A percentile compares a stretch with the other conserved stretches of the same genome.
These are phyloP conservation scores for Chionomys nivalis DNA, from an alignment of 2,113 vertebrate genomes.

Conservation along the genomic window DNA sequence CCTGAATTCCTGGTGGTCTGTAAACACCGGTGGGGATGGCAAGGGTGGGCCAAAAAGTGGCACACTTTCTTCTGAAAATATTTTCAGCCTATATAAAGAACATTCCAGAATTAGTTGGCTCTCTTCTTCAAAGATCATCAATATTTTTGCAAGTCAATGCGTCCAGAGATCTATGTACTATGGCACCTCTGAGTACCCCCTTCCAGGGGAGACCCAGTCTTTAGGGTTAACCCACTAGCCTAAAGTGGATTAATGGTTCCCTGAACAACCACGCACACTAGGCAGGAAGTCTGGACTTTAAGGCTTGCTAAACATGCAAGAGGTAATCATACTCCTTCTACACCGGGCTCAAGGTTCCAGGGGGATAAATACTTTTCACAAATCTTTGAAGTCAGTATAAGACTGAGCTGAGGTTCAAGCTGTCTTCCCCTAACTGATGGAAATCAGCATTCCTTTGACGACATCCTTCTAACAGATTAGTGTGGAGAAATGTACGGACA, in stretches of 20 bases:
- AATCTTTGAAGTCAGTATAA: not conserved
- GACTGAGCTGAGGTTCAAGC: not conserved
- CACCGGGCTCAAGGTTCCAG: not conserved
- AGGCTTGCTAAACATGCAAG: not conserved
- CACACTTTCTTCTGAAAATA: slow-evolving; percentile 99
- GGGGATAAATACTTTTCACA: not conserved
- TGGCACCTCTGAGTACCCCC: not conserved
- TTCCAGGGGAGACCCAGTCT: not conserved
- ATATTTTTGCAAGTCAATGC: not conserved
- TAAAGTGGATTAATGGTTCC: not conserved
- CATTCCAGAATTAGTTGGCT: slow-evolving; percentile 47
- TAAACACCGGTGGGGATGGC: slow-evolving; percentile 96
- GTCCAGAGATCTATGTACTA: not conserved
- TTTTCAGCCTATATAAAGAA: slow-evolving; percentile 93
- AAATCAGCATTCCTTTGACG: not conserved
- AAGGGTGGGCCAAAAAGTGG: slow-evolving; percentile 98
- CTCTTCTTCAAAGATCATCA: not conserved
- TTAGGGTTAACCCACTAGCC: not conserved
- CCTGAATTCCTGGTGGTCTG: slow-evolving; percentile 99
- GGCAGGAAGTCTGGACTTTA: not conserved
- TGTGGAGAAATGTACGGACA: slow-evolving; percentile 21
- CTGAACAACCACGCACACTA: not conserved
- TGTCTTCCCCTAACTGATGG: not conserved
- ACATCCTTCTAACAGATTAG: not conserved
- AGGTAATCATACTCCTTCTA: not conserved